Conservation (phyloP, 2,888 invertebrate genomes). For the Synanthedon formicaeformis region DNA sequence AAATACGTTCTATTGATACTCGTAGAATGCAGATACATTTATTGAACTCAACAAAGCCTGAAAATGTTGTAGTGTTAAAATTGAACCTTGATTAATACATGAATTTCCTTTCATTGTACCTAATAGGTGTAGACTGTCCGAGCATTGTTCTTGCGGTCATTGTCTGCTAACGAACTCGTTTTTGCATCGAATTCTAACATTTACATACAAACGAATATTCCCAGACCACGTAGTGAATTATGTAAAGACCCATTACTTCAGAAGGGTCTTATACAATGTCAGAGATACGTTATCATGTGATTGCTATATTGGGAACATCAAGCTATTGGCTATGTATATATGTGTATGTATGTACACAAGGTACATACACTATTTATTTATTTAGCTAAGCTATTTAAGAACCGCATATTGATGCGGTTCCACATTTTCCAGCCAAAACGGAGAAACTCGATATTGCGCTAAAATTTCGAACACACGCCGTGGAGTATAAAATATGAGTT, state of each 20-base stretch:
- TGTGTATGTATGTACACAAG: too few species aligned
- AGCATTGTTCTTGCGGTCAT: conserved; percentile 48
- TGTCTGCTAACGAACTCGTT: conserved; percentile 27
- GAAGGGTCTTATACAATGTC: conserved; percentile 3
- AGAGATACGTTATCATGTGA: conserved; percentile 5
- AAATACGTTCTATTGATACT: too few species aligned
- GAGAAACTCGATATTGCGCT: too few species aligned
- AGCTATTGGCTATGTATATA: not conserved
- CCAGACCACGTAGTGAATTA: conserved; percentile 22
- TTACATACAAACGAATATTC: conserved; percentile 45
- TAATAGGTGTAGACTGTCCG: conserved; percentile 13
- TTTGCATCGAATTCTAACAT: conserved; percentile 33
- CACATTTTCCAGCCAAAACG: too few species aligned
- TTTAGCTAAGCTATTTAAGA: too few species aligned
- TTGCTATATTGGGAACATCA: not conserved
- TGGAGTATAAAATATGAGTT: too few species aligned
- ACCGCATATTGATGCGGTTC: too few species aligned
- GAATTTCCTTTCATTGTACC: conserved; percentile 46
- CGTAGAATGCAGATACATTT: too few species aligned
- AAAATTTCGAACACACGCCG: too few species aligned
- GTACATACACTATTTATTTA: too few species aligned
- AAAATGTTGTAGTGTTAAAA: not conserved
- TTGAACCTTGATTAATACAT: conserved; percentile 4
- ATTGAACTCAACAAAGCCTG: too few species aligned
- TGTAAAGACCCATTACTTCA: conserved; percentile 15